Evolutionary conservation across 2,888 invertebrate species (phyloP).

Genomic region (Buathra laborator): DNA sequence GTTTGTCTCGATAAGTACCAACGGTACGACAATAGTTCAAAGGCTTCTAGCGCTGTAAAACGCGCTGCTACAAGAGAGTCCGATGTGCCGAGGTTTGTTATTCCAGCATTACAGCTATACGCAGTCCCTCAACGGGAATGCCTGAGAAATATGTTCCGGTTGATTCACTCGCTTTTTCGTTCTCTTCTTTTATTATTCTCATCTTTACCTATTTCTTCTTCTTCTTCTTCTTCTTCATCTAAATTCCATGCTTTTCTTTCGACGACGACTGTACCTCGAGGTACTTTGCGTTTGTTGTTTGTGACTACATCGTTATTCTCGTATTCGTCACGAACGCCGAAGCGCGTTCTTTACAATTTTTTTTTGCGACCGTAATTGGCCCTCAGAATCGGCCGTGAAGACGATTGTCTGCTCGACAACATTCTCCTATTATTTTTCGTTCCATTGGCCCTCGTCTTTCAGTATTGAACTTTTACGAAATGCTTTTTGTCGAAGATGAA

Average conservation of each 20-base stretch:
- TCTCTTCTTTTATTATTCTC: slow-evolving; percentile 17
- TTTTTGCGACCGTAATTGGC: slow-evolving; percentile 3
- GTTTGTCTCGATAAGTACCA: slow-evolving; percentile 76
- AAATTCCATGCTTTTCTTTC: background rate
- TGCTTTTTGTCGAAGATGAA: background rate
- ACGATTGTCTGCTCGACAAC: slow-evolving; percentile 6
- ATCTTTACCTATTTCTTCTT: slow-evolving; percentile 5
- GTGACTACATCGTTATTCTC: slow-evolving; percentile 43
- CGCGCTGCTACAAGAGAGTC: slow-evolving; percentile 65
- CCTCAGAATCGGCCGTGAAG: background rate
- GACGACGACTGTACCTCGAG: background rate
- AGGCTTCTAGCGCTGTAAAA: slow-evolving; percentile 66
- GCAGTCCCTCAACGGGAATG: slow-evolving; percentile 50
- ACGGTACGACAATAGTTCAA: slow-evolving; percentile 76
- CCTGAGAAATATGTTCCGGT: slow-evolving; percentile 74
- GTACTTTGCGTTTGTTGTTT: slow-evolving; percentile 35
- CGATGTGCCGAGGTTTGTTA: slow-evolving; percentile 76
- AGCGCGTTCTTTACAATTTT: slow-evolving; percentile 28
- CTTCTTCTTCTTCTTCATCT: slow-evolving; percentile 6
- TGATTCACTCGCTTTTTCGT: slow-evolving; percentile 41
- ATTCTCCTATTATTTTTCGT: background rate
- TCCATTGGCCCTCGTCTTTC: background rate
- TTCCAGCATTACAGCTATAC: slow-evolving; percentile 76
- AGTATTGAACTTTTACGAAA: background rate
- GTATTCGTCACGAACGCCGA: slow-evolving; percentile 32